A percentile compares a stretch with the other conserved stretches of the same genome.
phyloP scores from a whole-genome alignment of 1,140 invertebrate genomes.

The Drusus annulatus region DNA sequence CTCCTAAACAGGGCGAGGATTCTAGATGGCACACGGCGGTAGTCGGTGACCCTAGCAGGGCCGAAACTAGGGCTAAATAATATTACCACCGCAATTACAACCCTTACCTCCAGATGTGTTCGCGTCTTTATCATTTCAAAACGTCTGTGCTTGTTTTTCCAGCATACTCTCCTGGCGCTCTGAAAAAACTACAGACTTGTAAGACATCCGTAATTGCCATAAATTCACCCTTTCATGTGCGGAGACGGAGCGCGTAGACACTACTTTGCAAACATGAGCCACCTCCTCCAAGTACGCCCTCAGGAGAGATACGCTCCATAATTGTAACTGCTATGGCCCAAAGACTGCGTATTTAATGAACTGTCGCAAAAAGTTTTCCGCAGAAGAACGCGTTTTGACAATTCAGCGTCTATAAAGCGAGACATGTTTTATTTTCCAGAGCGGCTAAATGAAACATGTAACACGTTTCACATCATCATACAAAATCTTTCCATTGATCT shows the following conservation, averaged over 20 bases:
- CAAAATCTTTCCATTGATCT: too few species aligned
- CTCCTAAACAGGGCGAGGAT: not conserved
- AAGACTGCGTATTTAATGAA: conserved; percentile 28
- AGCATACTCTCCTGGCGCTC: too few species aligned
- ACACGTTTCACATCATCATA: too few species aligned
- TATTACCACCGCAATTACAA: not conserved
- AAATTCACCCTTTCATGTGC: conserved; percentile 24
- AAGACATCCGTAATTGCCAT: conserved; percentile 10
- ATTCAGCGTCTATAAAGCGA: too few species aligned
- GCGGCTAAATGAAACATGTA: too few species aligned
- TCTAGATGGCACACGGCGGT: not conserved
- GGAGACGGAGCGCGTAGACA: not conserved
- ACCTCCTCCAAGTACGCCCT: not conserved
- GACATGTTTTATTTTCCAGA: too few species aligned
- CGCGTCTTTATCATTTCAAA: too few species aligned
- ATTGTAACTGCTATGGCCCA: conserved; percentile 8
- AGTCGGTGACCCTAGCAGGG: not conserved
- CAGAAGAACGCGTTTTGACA: not conserved
- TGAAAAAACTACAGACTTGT: too few species aligned
- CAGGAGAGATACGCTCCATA: conserved; percentile 23
- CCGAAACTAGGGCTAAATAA: not conserved
- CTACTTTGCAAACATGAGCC: conserved; percentile 25
- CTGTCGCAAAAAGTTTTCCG: conserved; percentile 8
- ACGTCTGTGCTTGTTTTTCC: too few species aligned
- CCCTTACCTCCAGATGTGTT: too few species aligned